Evolutionary conservation across 2,888 invertebrate species (phyloP), one percentile per base, ranked within the genome.

Genomic region (Melanostoma mellinum): DNA sequence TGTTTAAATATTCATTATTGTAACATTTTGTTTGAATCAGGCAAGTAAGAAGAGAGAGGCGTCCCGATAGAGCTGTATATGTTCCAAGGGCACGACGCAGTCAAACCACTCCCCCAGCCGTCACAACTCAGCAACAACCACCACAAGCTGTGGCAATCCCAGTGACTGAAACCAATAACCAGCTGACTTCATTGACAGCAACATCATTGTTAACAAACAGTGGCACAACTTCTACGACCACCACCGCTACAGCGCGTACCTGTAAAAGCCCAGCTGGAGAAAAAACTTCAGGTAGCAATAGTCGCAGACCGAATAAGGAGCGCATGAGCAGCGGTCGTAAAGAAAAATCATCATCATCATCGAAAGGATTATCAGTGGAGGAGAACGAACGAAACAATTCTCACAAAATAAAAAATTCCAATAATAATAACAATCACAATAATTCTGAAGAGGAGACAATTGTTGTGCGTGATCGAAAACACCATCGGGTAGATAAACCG

Each of bases 21-120:
- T 6, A n/a, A 60, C 60, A 48, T 42, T 50, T 6, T 61, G 6
- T 36, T 63, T 71, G 32, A 44, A 20, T 1, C 65, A 87, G 86
- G 53, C 86, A 81, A 58, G 69, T 80, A 9, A 77, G 90, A 82
- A 90, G 91, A 81, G 90, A 91, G 88, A 93, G 94, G 75, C 93
- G 96, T 86, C 96, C 96, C 58, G 96, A 96, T 90, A 94, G 95
- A 48, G 95, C 95, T 30, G 94, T 96, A 63, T 96, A 96, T 92
- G 94, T 96, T 81, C 96, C 96, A 79, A 93, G 95, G 88, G 95
- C 94, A 80, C 92, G 94, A 82, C 93, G 94, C 77, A 91, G 91
- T 89, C 90, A 90, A 88, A 90, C 90, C 76, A 90, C 90, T 86
- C 90, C 91, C 86, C 90, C 91, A 85, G 89, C 84, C 65, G 84